These are phyloP conservation scores for Eueides isabella DNA, from an alignment of 1,140 invertebrate genomes.

Conservation along the genomic window DNA sequence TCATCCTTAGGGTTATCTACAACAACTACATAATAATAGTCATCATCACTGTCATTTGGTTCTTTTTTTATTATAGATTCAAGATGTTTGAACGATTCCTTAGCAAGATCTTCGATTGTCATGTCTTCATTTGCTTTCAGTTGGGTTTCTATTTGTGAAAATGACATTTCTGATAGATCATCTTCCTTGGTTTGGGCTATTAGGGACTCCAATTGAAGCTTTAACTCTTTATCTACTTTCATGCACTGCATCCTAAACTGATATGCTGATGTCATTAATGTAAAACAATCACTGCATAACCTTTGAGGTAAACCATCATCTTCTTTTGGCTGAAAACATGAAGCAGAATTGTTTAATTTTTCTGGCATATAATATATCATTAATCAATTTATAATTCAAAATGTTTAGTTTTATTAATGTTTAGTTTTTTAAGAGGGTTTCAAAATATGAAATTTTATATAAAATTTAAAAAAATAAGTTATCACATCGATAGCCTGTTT, in stretches of 20 bases:
- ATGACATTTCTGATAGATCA: constrained; percentile 20
- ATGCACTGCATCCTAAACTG: constrained; percentile 76
- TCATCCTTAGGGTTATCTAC: constrained; percentile 67
- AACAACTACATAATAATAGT: constrained; percentile 73
- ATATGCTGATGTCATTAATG: constrained; percentile 67
- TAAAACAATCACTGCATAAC: constrained; percentile 68
- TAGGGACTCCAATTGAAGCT: constrained; percentile 58
- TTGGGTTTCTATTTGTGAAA: constrained; percentile 44
- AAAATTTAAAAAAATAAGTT: neutral
- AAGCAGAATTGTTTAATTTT: neutral
- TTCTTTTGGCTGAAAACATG: constrained; percentile 50
- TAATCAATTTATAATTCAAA: neutral
- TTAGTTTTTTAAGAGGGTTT: neutral
- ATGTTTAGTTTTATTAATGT: neutral
- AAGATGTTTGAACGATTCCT: constrained; percentile 70
- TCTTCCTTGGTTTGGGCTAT: constrained; percentile 45
- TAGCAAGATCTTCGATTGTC: constrained; percentile 54
- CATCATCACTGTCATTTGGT: constrained; percentile 70
- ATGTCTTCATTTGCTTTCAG: constrained; percentile 44
- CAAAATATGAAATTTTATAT: neutral
- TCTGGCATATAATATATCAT: neutral
- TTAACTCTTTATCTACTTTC: constrained; percentile 73
- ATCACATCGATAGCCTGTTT: neutral
- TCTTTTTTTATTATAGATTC: constrained; percentile 71
- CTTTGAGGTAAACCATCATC: constrained; percentile 74